These are phyloP conservation scores for Onychostruthus taczanowskii DNA, from an alignment of 2,113 vertebrate genomes.

Conservation along the genomic window DNA sequence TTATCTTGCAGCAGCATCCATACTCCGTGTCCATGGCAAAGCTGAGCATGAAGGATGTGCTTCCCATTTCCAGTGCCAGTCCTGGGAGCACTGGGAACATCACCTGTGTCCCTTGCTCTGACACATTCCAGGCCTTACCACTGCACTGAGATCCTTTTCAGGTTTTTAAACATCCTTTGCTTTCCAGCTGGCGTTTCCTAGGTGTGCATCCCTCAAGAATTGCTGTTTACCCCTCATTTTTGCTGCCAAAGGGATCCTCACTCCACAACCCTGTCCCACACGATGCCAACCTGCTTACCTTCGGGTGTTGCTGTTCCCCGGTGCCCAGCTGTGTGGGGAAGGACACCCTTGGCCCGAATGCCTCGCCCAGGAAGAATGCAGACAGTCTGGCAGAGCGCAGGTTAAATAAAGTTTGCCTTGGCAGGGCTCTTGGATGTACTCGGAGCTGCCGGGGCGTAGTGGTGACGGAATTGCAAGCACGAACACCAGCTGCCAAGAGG, in stretches of 20 bases:
- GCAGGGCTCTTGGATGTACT: constrained; percentile 61
- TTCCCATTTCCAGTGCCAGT: background rate
- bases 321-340: background rate
- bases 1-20: rapidly evolving
- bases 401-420: constrained; percentile 82
- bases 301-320: constrained; percentile 12
- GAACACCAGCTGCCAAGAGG: constrained; percentile 11
- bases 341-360: constrained; percentile 40
- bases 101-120: background rate
- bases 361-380: constrained; percentile 73
- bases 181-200: background rate
- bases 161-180: background rate
- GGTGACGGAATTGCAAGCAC: constrained; percentile 48
- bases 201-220: background rate
- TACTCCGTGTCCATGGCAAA: rapidly evolving
- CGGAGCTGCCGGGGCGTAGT: constrained; percentile 42
- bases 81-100: background rate
- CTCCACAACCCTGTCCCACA: rapidly evolving
- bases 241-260: background rate
- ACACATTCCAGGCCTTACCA: background rate
- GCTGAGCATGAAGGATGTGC: rapidly evolving
- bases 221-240: background rate
- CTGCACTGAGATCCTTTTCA: background rate
- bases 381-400: constrained; percentile 79
- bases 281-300: background rate